Evolutionary conservation across 2,113 vertebrate genomes (phyloP).

Genomic region (Meriones unguiculatus): DNA sequence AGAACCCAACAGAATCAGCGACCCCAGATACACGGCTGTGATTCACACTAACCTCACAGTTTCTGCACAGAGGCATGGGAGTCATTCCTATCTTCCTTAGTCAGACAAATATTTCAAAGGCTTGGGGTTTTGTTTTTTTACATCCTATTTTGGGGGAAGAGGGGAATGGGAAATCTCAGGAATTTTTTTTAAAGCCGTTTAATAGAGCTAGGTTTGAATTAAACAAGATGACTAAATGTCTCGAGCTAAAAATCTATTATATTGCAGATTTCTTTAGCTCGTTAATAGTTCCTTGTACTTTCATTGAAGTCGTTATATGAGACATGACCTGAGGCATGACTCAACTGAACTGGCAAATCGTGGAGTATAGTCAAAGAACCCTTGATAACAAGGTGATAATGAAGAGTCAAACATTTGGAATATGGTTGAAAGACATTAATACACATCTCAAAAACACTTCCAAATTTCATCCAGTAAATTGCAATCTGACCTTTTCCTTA

Average conservation of each 20-base stretch:
- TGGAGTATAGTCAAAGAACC: slow-evolving; percentile 8
- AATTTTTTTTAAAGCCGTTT: slow-evolving; percentile 42
- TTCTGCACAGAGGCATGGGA: background rate
- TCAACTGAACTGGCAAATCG: background rate
- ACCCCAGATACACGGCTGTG: background rate
- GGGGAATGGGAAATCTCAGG: background rate
- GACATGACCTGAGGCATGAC: background rate
- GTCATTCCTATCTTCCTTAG: slow-evolving; percentile 34
- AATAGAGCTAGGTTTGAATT: slow-evolving; percentile 54
- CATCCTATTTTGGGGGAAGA: background rate
- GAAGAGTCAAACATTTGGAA: background rate
- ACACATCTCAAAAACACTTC: slow-evolving; percentile 27
- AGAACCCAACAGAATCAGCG: background rate
- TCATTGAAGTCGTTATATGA: slow-evolving; percentile 36
- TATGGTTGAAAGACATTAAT: slow-evolving; percentile 47
- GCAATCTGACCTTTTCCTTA: slow-evolving; percentile 50
- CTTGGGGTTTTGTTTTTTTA: background rate
- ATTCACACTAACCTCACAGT: background rate
- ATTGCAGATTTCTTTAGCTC: background rate
- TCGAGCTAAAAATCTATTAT: background rate
- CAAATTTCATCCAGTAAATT: slow-evolving; percentile 58
- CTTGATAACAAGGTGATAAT: background rate
- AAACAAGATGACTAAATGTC: slow-evolving; percentile 8
- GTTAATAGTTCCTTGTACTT: background rate
- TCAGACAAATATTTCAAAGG: slow-evolving; percentile 54